Conservation (phyloP, 2,797 vertebrate genomes). For the Trachurus trachurus region DNA sequence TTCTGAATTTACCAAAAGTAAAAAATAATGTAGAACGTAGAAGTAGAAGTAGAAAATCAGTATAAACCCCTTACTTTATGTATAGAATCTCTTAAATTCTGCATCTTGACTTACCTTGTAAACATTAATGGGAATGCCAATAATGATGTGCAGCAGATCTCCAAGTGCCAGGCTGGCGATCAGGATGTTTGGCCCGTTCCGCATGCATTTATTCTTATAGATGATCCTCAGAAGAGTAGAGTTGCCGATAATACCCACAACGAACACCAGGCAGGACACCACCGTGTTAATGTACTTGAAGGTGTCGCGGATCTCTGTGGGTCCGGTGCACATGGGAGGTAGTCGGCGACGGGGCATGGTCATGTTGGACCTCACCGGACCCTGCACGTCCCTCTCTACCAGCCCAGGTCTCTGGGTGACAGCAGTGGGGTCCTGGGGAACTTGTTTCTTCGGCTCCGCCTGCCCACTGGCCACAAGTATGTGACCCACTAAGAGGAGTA, state of each 20-base stretch:
- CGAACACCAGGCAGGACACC: slow-evolving; percentile 94
- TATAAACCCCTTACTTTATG: not conserved
- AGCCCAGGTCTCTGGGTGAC: slow-evolving; percentile 70
- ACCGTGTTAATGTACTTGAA: slow-evolving; percentile 98
- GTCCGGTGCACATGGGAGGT: slow-evolving; percentile 88
- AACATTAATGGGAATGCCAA: slow-evolving; percentile 94
- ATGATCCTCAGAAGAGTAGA: slow-evolving; percentile 95
- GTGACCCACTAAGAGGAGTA: slow-evolving; percentile 62
- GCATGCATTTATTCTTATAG: slow-evolving; percentile 98
- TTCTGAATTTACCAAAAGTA: not conserved
- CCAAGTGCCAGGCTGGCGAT: slow-evolving; percentile 96
- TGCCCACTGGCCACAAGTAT: slow-evolving; percentile 66
- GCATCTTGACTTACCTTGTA: slow-evolving; percentile 91
- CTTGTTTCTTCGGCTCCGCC: slow-evolving; percentile 48
- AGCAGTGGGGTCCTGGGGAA: slow-evolving; percentile 11
- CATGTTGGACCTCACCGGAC: slow-evolving; percentile 71
- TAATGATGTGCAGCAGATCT: slow-evolving; percentile 95
- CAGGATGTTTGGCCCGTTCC: slow-evolving; percentile 96
- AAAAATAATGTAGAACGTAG: not conserved
- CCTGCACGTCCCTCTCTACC: slow-evolving; percentile 63
- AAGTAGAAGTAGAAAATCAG: not conserved
- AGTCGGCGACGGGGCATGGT: slow-evolving; percentile 73
- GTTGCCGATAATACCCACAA: slow-evolving; percentile 96
- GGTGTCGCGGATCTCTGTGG: slow-evolving; percentile 90
- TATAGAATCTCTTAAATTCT: too few species aligned